A percentile compares a stretch with the other conserved stretches of the same genome.
Evolutionary conservation across 1,140 invertebrate species (phyloP).

Genomic region (Littorina saxatilis): DNA sequence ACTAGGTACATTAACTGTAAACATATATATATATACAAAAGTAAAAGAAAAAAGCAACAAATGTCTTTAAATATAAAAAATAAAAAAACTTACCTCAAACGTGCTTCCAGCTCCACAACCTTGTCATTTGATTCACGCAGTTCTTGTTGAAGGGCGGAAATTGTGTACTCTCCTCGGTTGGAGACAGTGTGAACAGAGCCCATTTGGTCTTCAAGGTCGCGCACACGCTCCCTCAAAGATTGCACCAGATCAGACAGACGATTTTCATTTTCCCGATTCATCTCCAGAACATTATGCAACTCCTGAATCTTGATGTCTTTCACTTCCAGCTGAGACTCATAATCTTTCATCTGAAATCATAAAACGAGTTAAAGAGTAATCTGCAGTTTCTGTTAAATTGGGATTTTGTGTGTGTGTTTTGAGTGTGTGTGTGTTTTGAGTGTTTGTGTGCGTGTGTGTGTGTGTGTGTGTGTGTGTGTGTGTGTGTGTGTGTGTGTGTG

Average conservation of each 20-base stretch:
- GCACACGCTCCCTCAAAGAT: constrained; percentile 63
- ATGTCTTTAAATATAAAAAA: too few relatives aligned
- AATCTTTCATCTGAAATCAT: constrained; percentile 59
- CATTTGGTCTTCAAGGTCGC: constrained; percentile 66
- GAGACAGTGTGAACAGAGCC: constrained; percentile 68
- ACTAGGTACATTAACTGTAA: too few relatives aligned
- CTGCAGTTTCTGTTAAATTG: too few relatives aligned
- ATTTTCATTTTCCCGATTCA: constrained; percentile 64
- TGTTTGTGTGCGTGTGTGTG: not conserved
- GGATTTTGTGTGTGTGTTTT: not conserved
- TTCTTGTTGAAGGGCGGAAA: constrained; percentile 70
- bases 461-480: not conserved
- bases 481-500: not conserved
- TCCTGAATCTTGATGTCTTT: constrained; percentile 72
- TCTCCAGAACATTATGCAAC: constrained; percentile 63
- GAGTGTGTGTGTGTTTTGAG: not conserved
- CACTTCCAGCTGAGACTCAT: constrained; percentile 65
- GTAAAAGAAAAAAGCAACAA: too few relatives aligned
- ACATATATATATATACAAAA: too few relatives aligned
- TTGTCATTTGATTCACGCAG: constrained; percentile 67
- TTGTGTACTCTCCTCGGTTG: constrained; percentile 70
- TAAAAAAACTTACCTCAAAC: too few relatives aligned
- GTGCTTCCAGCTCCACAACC: constrained; percentile 70
- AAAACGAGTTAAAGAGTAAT: too few relatives aligned
- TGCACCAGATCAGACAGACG: constrained; percentile 62